A percentile compares a stretch with the other conserved stretches of the same genome.
Evolutionary conservation across 35 echinoderm and acorn worm genomes (phyloP).

Genomic region (Strongylocentrotus purpuratus): DNA sequence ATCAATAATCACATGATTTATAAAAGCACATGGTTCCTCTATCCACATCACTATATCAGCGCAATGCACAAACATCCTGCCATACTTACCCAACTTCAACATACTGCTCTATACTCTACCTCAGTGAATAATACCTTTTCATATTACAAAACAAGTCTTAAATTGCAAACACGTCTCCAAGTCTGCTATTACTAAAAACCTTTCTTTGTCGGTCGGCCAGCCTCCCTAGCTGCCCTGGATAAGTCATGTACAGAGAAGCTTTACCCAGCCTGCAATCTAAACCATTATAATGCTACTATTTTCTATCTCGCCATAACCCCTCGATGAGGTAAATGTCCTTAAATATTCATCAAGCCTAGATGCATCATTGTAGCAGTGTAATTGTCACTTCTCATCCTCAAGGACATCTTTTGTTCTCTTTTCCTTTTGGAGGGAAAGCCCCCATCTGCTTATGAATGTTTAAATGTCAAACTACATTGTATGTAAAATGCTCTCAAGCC

Average conservation of each 20-base stretch:
- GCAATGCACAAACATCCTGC: not conserved
- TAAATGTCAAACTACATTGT: too few species aligned
- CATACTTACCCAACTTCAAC: not conserved
- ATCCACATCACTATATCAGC: too few species aligned
- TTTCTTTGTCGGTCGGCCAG: not conserved
- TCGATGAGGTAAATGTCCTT: not conserved
- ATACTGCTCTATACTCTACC: not conserved
- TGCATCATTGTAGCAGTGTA: not conserved
- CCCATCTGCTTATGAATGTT: too few species aligned
- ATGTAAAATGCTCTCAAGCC: too few species aligned
- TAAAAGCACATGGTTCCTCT: too few species aligned
- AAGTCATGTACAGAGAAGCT: not conserved
- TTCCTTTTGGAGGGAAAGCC: too few species aligned
- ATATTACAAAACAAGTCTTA: not conserved
- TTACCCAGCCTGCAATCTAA: not conserved
- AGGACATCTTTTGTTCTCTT: too few species aligned
- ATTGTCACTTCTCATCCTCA: not conserved
- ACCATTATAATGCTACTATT: not conserved
- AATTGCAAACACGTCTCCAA: not conserved
- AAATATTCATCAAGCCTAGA: not conserved
- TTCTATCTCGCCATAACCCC: not conserved
- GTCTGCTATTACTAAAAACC: constrained; percentile 6
- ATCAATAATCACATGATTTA: too few species aligned
- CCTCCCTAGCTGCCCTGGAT: not conserved
- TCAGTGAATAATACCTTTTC: not conserved